These are phyloP conservation scores for Clunio marinus DNA, from an alignment of 2,888 invertebrate genomes.

Conservation along the genomic window DNA sequence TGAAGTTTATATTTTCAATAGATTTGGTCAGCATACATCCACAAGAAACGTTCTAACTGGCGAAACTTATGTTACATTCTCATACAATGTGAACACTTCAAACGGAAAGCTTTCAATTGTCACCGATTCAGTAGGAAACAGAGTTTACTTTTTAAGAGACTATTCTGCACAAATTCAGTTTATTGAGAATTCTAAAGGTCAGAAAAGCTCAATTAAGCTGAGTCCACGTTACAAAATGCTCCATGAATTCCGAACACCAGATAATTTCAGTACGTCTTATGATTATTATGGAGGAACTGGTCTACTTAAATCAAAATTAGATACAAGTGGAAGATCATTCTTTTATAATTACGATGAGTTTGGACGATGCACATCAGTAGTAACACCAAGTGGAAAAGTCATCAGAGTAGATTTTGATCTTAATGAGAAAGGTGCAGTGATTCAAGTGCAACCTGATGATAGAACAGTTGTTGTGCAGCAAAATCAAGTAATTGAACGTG, in stretches of 20 bases:
- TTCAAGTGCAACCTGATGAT: constrained; percentile 74
- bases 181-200: constrained; percentile 89
- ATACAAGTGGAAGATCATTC: constrained; percentile 84
- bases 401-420: constrained; percentile 83
- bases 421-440: constrained; percentile 85
- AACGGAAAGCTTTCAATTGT: constrained; percentile 92
- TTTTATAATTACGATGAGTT: constrained; percentile 94
- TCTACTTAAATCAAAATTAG: constrained; percentile 79
- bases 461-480: constrained; percentile 83
- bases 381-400: constrained; percentile 92
- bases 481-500: constrained; percentile 74
- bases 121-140: constrained; percentile 87
- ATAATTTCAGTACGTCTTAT: constrained; percentile 90
- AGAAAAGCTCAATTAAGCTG: constrained; percentile 85
- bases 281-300: constrained; percentile 90
- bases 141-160: constrained; percentile 76
- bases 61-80: constrained; percentile 87
- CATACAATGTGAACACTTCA: constrained; percentile 94
- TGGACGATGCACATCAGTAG: constrained; percentile 83
- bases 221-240: constrained; percentile 71
- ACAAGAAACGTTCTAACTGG: constrained; percentile 94
- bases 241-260: constrained; percentile 84
- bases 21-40: constrained; percentile 91
- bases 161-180: constrained; percentile 87
- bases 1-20: constrained; percentile 88